A percentile compares a stretch with the other conserved stretches of the same genome.
phyloP scores from a whole-genome alignment of 92 coral and sea anemone species.

The Isaurus tuberculatus region DNA sequence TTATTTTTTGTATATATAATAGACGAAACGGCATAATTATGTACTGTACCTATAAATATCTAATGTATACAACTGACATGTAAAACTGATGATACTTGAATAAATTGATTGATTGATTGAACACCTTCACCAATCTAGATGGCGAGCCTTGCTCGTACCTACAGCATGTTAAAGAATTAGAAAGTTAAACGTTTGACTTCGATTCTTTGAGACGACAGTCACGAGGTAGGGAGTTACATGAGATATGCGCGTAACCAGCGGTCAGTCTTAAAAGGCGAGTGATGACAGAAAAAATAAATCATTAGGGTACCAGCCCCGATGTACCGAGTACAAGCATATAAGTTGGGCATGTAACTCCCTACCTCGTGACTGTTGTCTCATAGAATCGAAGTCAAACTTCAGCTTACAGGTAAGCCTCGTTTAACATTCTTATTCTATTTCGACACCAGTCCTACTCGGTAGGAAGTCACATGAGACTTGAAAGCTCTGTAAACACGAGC shows the following conservation, averaged over 20 bases:
- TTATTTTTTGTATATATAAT: too few species aligned
- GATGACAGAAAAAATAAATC: not conserved
- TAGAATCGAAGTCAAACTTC: not conserved
- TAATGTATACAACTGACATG: too few species aligned
- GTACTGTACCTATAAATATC: too few species aligned
- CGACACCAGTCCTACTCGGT: constrained; percentile 10
- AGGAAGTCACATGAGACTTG: constrained; percentile 9
- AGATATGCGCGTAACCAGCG: not conserved
- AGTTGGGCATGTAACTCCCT: not conserved
- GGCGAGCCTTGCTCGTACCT: too few species aligned
- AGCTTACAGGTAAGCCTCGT: too few species aligned
- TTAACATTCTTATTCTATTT: not conserved
- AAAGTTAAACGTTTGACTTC: not conserved
- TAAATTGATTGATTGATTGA: too few species aligned
- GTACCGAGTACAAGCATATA: not conserved
- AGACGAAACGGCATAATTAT: too few species aligned
- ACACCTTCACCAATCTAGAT: too few species aligned
- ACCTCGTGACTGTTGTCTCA: constrained; percentile 11
- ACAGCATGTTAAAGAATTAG: too few species aligned
- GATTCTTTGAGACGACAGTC: not conserved
- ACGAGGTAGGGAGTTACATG: not conserved
- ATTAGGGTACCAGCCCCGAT: constrained; percentile 4
- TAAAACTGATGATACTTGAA: too few species aligned
- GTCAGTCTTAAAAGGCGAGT: constrained; percentile 1
- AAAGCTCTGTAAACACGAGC: not conserved